These are phyloP conservation scores for Penaeus vannamei DNA, from an alignment of 1,140 invertebrate genomes.

Conservation along the genomic window DNA sequence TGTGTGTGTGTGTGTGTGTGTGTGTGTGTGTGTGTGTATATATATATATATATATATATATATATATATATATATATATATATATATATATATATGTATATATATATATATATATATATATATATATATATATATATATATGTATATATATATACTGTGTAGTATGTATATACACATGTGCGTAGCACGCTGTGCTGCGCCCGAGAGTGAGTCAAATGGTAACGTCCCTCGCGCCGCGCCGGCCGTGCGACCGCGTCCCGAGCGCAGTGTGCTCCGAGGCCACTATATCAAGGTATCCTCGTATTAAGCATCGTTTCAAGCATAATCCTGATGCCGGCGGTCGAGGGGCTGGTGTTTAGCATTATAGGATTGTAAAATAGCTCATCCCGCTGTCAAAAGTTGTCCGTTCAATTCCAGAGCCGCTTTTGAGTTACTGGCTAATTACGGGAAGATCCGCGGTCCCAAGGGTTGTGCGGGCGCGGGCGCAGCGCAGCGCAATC, in stretches of 20 bases:
- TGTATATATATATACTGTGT: not conserved
- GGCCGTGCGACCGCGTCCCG: not conserved
- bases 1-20: no score
- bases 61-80: not conserved
- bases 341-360: conserved; percentile 42
- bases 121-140: not conserved
- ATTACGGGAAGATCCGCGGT: conserved; percentile 52
- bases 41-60: not conserved
- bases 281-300: conserved; percentile 52
- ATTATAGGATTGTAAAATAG: conserved; percentile 60
- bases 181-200: no score
- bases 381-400: conserved; percentile 55
- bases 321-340: conserved; percentile 48
- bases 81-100: not conserved
- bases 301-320: conserved; percentile 58
- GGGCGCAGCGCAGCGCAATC: not conserved
- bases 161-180: no score
- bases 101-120: not conserved
- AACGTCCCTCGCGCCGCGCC: no score
- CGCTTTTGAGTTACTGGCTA: conserved; percentile 48
- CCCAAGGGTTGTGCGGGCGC: not conserved
- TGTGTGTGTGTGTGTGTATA: not conserved
- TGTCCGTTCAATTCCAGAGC: conserved; percentile 52
- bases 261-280: not conserved
- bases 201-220: not conserved